These are phyloP conservation scores for Mustela lutreola DNA, from an alignment of 2,113 vertebrate species.

Conservation along the genomic window DNA sequence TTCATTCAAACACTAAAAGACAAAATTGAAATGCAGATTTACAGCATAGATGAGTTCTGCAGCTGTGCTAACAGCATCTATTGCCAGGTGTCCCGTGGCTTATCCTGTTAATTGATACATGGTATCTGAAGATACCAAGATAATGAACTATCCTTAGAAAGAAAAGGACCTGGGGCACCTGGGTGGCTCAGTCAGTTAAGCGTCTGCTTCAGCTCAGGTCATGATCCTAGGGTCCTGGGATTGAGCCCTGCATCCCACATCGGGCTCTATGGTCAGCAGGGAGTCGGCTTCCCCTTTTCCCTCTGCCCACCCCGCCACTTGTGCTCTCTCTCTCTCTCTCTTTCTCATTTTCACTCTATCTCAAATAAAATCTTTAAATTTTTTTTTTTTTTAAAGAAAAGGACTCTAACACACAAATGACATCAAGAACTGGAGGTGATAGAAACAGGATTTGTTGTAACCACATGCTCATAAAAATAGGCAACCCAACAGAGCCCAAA, in stretches of 20 bases:
- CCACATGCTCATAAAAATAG: slow-evolving; percentile 56
- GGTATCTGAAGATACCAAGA: neutral
- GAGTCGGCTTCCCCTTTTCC: neutral
- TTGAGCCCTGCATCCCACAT: neutral
- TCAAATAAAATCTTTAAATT: neutral
- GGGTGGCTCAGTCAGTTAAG: neutral
- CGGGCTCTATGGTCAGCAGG: neutral
- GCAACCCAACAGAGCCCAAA: neutral
- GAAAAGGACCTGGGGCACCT: neutral
- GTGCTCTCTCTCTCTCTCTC: neutral
- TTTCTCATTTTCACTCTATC: neutral
- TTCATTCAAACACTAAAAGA: slow-evolving; percentile 46
- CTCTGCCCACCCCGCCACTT: neutral
- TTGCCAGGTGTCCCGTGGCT: neutral
- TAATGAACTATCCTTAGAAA: neutral
- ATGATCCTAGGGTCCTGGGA: neutral
- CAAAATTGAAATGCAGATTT: slow-evolving; percentile 5
- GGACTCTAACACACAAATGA: neutral
- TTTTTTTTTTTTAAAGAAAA: neutral
- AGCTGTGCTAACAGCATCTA: neutral
- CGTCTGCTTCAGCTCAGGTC: neutral
- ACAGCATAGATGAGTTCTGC: neutral
- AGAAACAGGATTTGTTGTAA: slow-evolving; percentile 61
- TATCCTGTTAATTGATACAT: neutral
- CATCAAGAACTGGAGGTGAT: neutral